These are phyloP conservation scores for Nineta flava DNA, from an alignment of 2,888 invertebrate species.

Conservation along the genomic window DNA sequence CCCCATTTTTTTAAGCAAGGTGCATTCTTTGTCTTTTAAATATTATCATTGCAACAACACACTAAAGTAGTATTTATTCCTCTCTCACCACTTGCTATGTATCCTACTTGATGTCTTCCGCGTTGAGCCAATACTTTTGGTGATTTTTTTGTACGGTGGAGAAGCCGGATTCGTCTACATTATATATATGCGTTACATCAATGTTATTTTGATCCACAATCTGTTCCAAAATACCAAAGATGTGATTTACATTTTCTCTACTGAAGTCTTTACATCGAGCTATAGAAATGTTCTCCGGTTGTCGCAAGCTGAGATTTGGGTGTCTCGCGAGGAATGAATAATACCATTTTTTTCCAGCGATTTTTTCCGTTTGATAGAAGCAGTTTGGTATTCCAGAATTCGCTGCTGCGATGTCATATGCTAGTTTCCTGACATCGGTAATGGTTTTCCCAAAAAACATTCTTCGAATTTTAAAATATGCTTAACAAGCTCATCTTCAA, in stretches of 20 bases:
- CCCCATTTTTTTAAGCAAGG: slow-evolving; percentile 6
- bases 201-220: slow-evolving; percentile 6
- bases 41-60: slow-evolving; percentile 10
- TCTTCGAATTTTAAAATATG: not conserved
- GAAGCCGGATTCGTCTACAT: slow-evolving; percentile 11
- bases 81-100: slow-evolving; percentile 12
- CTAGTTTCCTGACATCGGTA: slow-evolving; percentile 9
- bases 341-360: slow-evolving; percentile 11
- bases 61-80: slow-evolving; percentile 15
- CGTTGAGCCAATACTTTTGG: slow-evolving; percentile 8
- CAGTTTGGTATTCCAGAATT: slow-evolving; percentile 6
- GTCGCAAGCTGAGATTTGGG: slow-evolving; percentile 3
- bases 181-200: slow-evolving; percentile 7
- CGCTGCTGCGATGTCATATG: slow-evolving; percentile 9
- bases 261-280: slow-evolving; percentile 9
- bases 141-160: slow-evolving; percentile 10
- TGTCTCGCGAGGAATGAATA: slow-evolving; percentile 5
- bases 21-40: slow-evolving; percentile 8
- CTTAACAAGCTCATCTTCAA: not conserved
- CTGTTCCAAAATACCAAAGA: slow-evolving; percentile 4
- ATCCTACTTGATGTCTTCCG: slow-evolving; percentile 12
- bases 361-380: slow-evolving; percentile 9
- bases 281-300: slow-evolving; percentile 5
- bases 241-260: slow-evolving; percentile 3
- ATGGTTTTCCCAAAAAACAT: slow-evolving; percentile 4